Evolutionary conservation across 2,888 invertebrate genomes (phyloP).

Genomic region (Archaeoteleia sp.): DNA sequence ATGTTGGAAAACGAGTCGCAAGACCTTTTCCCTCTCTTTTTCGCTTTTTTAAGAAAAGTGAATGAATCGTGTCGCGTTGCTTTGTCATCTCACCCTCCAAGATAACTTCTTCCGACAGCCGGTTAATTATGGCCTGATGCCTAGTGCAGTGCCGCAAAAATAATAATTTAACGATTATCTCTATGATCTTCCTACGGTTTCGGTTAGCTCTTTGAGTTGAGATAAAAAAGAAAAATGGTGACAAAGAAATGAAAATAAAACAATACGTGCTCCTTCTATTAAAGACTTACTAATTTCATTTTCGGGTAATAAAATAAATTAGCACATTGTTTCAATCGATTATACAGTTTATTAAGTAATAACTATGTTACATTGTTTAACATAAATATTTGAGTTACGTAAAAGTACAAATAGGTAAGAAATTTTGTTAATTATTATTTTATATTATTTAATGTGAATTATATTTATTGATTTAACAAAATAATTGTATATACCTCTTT

Average conservation of each 20-base stretch:
- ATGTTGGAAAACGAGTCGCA: conserved; percentile 41
- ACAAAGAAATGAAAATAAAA: conserved; percentile 46
- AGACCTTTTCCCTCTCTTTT: conserved; percentile 6
- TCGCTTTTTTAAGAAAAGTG: conserved; percentile 25
- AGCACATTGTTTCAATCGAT: no score
- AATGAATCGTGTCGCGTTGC: conserved; percentile 19
- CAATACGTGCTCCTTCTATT: conserved; percentile 28
- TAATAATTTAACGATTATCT: conserved; percentile 70
- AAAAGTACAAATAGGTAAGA: no score
- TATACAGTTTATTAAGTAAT: no score
- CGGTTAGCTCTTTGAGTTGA: conserved; percentile 17
- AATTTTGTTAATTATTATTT: no score
- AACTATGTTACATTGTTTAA: no score
- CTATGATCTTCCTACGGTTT: conserved; percentile 33
- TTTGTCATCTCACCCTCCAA: conserved; percentile 24
- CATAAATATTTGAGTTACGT: no score
- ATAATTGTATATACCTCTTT: no score
- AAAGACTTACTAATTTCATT: conserved; percentile 34
- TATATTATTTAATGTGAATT: no score
- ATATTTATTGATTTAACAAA: no score
- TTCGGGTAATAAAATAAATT: conserved; percentile 37
- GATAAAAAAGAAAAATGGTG: conserved; percentile 36
- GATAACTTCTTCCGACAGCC: conserved; percentile 60
- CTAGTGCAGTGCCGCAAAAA: conserved; percentile 60
- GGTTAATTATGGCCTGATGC: conserved; percentile 62